Evolutionary conservation across 2,113 vertebrate species (phyloP).

Genomic region (Micronisus gabar): DNA sequence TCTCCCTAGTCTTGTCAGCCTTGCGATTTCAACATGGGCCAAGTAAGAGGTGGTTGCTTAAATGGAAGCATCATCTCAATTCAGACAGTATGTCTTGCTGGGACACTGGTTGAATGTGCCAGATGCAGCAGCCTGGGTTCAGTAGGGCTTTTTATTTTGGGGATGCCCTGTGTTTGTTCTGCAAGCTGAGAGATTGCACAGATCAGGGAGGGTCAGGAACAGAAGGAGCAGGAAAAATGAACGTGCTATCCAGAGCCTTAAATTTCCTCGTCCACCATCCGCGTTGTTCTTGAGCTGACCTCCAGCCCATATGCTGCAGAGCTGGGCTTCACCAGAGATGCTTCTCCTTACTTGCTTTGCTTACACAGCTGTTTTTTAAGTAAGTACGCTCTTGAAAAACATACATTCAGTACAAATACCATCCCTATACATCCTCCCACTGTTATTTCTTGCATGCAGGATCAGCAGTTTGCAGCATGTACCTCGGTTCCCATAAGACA

Average conservation of each 20-base stretch:
- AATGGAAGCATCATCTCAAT: background rate
- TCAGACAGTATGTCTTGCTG: background rate
- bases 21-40: background rate
- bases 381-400: background rate
- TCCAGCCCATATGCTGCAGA: background rate
- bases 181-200: background rate
- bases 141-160: background rate
- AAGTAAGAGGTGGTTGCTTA: background rate
- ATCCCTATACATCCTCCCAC: background rate
- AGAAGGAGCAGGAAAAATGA: background rate
- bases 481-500: fast-evolving
- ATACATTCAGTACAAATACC: background rate
- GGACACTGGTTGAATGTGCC: background rate
- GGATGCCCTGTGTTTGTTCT: background rate
- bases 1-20: background rate
- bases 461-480: background rate
- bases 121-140: background rate
- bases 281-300: background rate
- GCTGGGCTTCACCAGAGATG: background rate
- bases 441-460: background rate
- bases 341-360: background rate
- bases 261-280: background rate
- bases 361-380: constrained; percentile 23
- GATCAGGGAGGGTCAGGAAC: background rate
- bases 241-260: background rate